Percentiles rank a stretch among this genome's conserved stretches.
Evolutionary conservation across 1,140 invertebrate genomes (phyloP).

Genomic region (Drosophila novamexicana): DNA sequence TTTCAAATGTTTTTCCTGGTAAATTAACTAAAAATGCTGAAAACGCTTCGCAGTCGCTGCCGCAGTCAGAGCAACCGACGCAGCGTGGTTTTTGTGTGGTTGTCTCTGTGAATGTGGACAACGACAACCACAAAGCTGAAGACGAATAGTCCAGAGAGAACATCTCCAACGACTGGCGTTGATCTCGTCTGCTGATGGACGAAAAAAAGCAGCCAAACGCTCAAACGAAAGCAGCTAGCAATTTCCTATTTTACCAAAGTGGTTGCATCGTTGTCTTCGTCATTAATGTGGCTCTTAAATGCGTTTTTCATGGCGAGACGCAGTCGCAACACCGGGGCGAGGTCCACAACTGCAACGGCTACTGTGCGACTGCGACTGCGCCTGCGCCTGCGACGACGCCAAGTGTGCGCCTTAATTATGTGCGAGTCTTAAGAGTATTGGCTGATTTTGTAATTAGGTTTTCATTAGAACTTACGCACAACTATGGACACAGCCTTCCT

Average conservation of each 20-base stretch:
- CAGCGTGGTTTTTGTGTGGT: conserved; percentile 57
- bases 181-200: conserved; percentile 60
- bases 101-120: conserved; percentile 16
- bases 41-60: conserved; percentile 70
- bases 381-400: conserved; percentile 28
- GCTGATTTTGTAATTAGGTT: conserved; percentile 82
- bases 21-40: conserved; percentile 84
- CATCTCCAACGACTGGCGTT: conserved; percentile 41
- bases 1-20: conserved; percentile 84
- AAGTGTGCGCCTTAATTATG: conserved; percentile 80
- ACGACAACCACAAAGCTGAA: conserved; percentile 16
- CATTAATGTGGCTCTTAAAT: conserved; percentile 83
- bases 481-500: conserved; percentile 50
- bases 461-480: conserved; percentile 77
- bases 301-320: conserved; percentile 71
- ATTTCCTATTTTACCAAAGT: conserved; percentile 83
- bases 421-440: conserved; percentile 80
- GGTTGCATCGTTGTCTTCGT: conserved; percentile 61
- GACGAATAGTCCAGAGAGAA: conserved; percentile 33
- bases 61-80: conserved; percentile 23
- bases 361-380: background rate
- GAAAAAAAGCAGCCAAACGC: conserved; percentile 66
- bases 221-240: conserved; percentile 67
- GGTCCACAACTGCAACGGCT: background rate
- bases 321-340: conserved; percentile 7